A percentile compares a stretch with the other conserved stretches of the same genome.
phyloP scores from a whole-genome alignment of 2,113 vertebrate species.

The Hemiprocne comata region DNA sequence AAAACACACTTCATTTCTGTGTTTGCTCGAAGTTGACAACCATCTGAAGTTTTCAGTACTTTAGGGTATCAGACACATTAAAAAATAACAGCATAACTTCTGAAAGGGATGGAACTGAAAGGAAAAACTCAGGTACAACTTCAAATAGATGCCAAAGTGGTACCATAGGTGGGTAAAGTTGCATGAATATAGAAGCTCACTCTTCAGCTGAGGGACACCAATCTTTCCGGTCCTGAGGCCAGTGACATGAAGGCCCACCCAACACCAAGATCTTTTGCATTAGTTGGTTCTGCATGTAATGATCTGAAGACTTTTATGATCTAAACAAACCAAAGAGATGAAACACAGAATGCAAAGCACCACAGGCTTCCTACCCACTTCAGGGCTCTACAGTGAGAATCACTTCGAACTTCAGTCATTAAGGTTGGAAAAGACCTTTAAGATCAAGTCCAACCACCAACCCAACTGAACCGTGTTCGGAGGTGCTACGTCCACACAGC shows the following conservation, averaged over 20 bases:
- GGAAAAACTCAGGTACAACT: too few species aligned
- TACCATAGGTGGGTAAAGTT: rapidly evolving
- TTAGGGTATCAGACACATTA: not conserved
- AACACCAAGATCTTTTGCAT: not conserved
- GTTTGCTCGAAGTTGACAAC: not conserved
- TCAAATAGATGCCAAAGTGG: too few species aligned
- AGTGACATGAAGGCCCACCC: too few species aligned
- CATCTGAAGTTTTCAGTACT: not conserved
- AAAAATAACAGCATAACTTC: too few species aligned
- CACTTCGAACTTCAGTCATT: not conserved
- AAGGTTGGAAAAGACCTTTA: too few species aligned
- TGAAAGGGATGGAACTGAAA: too few species aligned
- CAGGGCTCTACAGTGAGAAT: not conserved
- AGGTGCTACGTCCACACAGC: too few species aligned
- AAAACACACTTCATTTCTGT: not conserved
- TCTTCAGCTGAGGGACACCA: not conserved
- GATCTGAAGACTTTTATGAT: not conserved
- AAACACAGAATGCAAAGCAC: not conserved
- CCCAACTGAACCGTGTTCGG: too few species aligned
- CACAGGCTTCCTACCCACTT: not conserved
- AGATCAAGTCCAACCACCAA: too few species aligned
- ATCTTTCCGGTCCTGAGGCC: not conserved
- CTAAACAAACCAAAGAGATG: not conserved
- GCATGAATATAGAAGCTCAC: not conserved
- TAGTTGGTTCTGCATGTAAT: not conserved